These are phyloP conservation scores for Gymnosoma rotundatum DNA, from an alignment of 2,888 invertebrate species.

Conservation along the genomic window DNA sequence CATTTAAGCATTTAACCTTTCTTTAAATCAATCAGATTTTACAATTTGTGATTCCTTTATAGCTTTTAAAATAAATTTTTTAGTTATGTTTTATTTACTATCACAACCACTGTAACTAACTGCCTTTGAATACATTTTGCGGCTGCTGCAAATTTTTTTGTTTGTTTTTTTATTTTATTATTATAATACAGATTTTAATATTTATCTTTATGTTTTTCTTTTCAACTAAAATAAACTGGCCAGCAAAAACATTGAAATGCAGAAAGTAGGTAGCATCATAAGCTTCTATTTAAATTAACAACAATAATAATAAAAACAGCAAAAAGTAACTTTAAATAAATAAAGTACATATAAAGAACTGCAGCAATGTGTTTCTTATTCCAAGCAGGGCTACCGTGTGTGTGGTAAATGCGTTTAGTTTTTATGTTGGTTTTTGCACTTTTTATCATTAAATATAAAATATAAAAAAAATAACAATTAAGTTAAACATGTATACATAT, in stretches of 20 bases:
- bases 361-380: neutral
- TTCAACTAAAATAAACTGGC: neutral
- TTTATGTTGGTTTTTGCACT: slow-evolving; percentile 62
- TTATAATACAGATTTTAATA: neutral
- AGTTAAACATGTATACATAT: no score
- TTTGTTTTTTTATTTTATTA: no score
- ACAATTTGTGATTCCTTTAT: no score
- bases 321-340: slow-evolving; percentile 5
- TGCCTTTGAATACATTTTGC: neutral
- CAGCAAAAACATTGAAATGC: slow-evolving; percentile 16
- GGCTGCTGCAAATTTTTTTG: neutral
- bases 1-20: no score
- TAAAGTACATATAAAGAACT: neutral
- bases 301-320: neutral
- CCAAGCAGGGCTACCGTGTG: slow-evolving; percentile 29
- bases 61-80: no score
- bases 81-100: no score
- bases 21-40: no score
- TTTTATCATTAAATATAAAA: slow-evolving; percentile 36
- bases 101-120: no score
- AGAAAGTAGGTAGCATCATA: slow-evolving; percentile 60
- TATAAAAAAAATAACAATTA: neutral
- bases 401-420: slow-evolving; percentile 65
- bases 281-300: slow-evolving; percentile 60
- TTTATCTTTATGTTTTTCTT: neutral